phyloP scores from a whole-genome alignment of 1,140 invertebrate species.

The Propsilocerus akamusi region DNA sequence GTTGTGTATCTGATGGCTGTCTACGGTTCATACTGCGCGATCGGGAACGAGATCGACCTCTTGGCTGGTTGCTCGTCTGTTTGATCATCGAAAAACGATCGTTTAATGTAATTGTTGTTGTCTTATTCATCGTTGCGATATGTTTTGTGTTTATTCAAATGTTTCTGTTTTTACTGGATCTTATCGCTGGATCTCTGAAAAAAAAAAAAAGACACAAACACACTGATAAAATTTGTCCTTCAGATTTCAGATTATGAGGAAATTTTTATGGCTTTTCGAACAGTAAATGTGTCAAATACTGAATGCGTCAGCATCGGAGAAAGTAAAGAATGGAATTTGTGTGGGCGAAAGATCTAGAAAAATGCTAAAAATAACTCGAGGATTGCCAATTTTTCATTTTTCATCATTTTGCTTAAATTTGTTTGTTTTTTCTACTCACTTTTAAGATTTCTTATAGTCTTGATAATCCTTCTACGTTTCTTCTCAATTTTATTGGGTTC shows the following conservation, averaged over 20 bases:
- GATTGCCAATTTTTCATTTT: too few relatives aligned
- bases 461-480: too few relatives aligned
- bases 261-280: background rate
- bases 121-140: conserved; percentile 10
- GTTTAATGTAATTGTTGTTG: conserved; percentile 19
- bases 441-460: too few relatives aligned
- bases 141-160: conserved; percentile 7
- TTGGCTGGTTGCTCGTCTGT: conserved; percentile 8
- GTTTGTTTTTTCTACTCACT: too few relatives aligned
- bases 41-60: conserved; percentile 5
- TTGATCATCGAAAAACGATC: conserved; percentile 18
- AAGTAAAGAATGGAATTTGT: too few relatives aligned
- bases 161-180: background rate
- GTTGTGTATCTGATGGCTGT: background rate
- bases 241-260: background rate
- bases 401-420: too few relatives aligned
- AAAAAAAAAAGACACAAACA: background rate
- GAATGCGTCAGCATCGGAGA: background rate
- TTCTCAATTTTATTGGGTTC: too few relatives aligned
- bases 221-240: background rate
- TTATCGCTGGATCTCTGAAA: background rate
- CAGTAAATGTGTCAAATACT: background rate
- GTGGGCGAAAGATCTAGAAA: too few relatives aligned
- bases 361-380: too few relatives aligned
- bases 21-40: conserved; percentile 9